Base-by-base conservation (phyloP, 37 sponge, comb jelly and placozoan species). In the Tethya wilhelma region DNA sequence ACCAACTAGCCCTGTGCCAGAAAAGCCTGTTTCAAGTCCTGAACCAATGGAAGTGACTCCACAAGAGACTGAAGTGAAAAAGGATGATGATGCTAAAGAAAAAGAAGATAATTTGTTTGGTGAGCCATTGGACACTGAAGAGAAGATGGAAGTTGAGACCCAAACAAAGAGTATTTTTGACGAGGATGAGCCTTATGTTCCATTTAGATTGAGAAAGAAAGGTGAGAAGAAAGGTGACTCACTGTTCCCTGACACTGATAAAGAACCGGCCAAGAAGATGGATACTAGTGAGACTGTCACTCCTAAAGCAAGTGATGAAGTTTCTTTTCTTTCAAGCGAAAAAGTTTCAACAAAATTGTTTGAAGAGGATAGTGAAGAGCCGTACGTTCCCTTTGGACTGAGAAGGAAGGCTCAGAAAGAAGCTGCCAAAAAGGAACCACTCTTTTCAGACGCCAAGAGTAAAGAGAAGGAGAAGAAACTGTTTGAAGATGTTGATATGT, bases 141-240 rank as follows among this genome's bases (percentile, higher is more conserved):
- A 9, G 34, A 31, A 26, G 53, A 55, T 30, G 58, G 53, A 74
- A 74, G 56, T 34, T 38, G 38, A 56, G 71, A 70, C 20, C 26
- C 25, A 73, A 7, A 4, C 5, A 26, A 73, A 55, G 56, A 22
- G 17, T n/a, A 4, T 44, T n/a, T 44, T 44, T 71, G 57, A 45
- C 8, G 6, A 73, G 34, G 74, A 5, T 73, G 57, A 25, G 37
- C 19, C 67, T 7, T 6, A 8, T 30, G 38, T 6, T 36, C 39
- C 38, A 36, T 9, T 30, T 19, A 37, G 7, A 65, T 59, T 30
- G 17, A 49, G 55, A 19, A 17, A 19, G 17, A 17, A 28, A 41
- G 4, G 37, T 1, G 31, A 65, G 37, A 34, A 65, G 37, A 30
- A 6, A 34, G 66, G 6, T 65, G 66, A 65, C 31, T n/a, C 25